Evolutionary conservation across 2,888 invertebrate species (phyloP), one percentile per base, ranked within the genome.

Genomic region (Ichneumoninae sp.): DNA sequence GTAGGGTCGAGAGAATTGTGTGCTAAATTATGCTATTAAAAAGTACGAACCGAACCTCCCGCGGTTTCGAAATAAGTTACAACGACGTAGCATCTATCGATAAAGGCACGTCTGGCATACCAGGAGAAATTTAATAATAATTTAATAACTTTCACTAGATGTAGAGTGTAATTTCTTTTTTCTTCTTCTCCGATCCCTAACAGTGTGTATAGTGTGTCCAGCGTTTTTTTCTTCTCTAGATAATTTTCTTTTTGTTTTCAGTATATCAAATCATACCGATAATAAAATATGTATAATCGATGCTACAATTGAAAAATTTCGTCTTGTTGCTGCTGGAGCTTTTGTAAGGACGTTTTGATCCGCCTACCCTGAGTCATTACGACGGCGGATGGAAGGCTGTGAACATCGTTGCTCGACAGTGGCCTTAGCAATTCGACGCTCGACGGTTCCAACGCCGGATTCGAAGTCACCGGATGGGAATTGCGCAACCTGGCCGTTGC

Each of bases 231-330:
- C 30, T 47, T 33, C 66, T 33, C n/a, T 26, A 74, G n/a, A 50
- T 40, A 62, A 75, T 30, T 69, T 69, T 77, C 10, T 44, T 40
- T 69, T 57, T n/a, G 26, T 52, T 75, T 70, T 52, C 44, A 50
- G 69, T 65, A 71, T 40, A 33, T 50, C 33, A 26, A 47, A n/a
- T 65, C 16, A 60, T 44, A 54, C 50, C 26, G 52, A 40, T 62
- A 77, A 65, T 68, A 80, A 60, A 72, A 76, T 60, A 82, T 66
- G 40, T 44, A 40, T 54, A 82, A 70, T 74, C 69, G 75, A 82
- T 83, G 97, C 97, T 98, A 98, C 96, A 98, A 97, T 94, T 98
- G 97, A 94, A 98, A 98, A 92, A 98, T 96, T 93, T 98, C 98
- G 90, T 98, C 98, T 92, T 98, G 98, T 91, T 97, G 96, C 90